Evolutionary conservation across 2,113 vertebrate genomes (phyloP).

Genomic region (Hypocryptadius cinnamomeus): DNA sequence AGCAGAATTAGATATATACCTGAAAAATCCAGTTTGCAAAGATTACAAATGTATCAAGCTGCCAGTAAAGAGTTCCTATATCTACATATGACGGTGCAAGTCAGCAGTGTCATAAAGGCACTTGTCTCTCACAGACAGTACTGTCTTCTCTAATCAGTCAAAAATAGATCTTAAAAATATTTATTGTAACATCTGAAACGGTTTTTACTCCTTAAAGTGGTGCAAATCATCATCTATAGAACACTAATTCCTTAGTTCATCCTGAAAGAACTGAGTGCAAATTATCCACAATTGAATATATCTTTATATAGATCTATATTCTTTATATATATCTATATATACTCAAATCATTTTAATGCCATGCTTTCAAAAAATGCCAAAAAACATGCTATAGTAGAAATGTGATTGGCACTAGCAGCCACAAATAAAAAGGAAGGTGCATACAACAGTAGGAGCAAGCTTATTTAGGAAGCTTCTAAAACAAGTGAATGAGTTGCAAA

Average conservation of each 20-base stretch:
- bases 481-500: background rate
- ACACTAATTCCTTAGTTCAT: background rate
- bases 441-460: background rate
- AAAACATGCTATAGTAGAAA: constrained; percentile 8
- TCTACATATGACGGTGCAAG: background rate
- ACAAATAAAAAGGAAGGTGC: background rate
- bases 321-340: background rate
- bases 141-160: background rate
- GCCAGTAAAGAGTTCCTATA: background rate
- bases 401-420: constrained; percentile 44
- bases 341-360: background rate
- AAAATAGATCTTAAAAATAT: constrained; percentile 30
- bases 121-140: constrained; percentile 48
- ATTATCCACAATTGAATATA: background rate
- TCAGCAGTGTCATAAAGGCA: constrained; percentile 53
- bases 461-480: background rate
- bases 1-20: background rate
- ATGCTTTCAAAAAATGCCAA: constrained; percentile 2
- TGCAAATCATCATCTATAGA: background rate
- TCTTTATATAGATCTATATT: background rate
- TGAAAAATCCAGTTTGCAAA: constrained; percentile 14
- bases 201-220: background rate
- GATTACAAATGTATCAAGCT: background rate
- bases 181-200: background rate
- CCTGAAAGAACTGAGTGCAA: constrained; percentile 10